These are phyloP conservation scores for Accipiter cooperii DNA, from an alignment of 2,113 vertebrate species.

Conservation along the genomic window DNA sequence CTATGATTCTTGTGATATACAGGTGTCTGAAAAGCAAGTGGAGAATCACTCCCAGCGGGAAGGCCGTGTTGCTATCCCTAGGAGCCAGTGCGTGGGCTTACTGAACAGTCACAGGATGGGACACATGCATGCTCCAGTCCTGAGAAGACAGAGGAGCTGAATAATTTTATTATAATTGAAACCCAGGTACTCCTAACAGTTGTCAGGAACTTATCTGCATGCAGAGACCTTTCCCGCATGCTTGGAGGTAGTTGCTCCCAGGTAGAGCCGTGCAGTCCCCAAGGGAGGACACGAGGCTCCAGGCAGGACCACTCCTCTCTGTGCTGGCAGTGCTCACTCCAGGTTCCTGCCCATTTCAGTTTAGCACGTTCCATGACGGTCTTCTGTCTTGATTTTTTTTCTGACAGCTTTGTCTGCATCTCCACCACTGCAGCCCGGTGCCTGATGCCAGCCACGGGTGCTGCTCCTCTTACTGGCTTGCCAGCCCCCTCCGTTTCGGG, in stretches of 20 bases:
- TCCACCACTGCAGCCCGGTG: background rate
- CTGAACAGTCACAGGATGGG: background rate
- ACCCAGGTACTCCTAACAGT: background rate
- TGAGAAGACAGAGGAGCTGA: background rate
- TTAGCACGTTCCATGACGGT: background rate
- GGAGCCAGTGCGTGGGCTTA: background rate
- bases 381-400: background rate
- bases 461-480: background rate
- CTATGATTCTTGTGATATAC: accelerated
- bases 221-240: background rate
- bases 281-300: background rate
- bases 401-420: background rate
- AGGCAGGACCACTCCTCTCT: background rate
- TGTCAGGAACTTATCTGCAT: background rate
- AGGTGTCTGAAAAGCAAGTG: background rate
- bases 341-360: background rate
- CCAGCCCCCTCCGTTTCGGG: background rate
- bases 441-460: accelerated
- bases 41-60: background rate
- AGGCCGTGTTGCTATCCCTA: background rate
- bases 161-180: background rate
- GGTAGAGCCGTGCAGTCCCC: background rate
- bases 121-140: background rate
- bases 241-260: background rate
- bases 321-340: background rate